A percentile compares a stretch with the other conserved stretches of the same genome.
These are phyloP conservation scores for Xanthia togata DNA, from an alignment of 2,888 invertebrate genomes.

Conservation along the genomic window DNA sequence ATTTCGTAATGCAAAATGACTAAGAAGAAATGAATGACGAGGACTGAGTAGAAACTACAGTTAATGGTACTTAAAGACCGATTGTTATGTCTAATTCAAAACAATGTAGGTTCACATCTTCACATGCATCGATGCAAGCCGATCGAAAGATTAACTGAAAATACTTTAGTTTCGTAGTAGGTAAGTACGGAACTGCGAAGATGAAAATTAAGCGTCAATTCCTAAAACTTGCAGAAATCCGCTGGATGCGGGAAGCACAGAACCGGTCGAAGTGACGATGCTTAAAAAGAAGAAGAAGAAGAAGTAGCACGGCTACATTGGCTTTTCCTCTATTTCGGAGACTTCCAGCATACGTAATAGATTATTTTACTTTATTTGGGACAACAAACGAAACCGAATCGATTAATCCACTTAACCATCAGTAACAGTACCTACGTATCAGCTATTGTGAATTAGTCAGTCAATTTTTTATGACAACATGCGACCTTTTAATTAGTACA, in stretches of 20 bases:
- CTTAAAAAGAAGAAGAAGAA: no score
- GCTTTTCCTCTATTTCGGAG: background rate
- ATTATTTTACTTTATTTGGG: background rate
- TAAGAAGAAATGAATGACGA: conserved; percentile 6
- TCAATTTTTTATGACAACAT: background rate
- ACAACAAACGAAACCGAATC: background rate
- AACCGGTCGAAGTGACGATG: no score
- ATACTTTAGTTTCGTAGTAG: background rate
- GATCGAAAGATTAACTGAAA: background rate
- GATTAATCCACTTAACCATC: background rate
- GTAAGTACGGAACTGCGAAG: background rate
- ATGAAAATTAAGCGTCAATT: background rate
- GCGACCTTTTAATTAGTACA: conserved; percentile 14
- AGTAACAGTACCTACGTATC: conserved; percentile 6
- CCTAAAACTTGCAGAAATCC: background rate
- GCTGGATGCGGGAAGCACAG: no score
- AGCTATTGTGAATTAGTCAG: conserved; percentile 2
- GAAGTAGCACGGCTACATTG: background rate
- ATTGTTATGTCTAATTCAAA: conserved; percentile 42
- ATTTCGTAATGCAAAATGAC: conserved; percentile 5
- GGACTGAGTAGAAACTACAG: conserved; percentile 15
- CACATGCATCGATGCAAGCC: background rate
- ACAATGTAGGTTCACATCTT: conserved; percentile 22
- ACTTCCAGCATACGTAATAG: background rate
- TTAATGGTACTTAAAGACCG: conserved; percentile 15